Base-by-base conservation (phyloP, 2,888 invertebrate genomes). In the Dicyrtoma fusca region DNA sequence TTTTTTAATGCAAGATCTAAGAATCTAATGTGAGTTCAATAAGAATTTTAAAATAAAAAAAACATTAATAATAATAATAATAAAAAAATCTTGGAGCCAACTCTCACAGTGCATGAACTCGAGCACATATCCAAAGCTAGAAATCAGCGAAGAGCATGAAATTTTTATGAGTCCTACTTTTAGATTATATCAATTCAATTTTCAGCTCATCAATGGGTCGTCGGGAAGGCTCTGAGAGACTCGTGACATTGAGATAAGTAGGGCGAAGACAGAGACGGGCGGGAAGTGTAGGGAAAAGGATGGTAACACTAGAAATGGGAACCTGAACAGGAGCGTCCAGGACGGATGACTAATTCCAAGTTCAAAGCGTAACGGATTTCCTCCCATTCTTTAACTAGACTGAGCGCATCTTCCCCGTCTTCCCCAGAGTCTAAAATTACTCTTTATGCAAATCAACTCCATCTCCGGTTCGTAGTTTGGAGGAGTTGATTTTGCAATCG, bases 131-230 rank as follows among this genome's bases (percentile, higher is more conserved):
- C 3, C 4, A 34, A 34, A 34, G 34, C 34, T 3, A 5, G 34
- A 34, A 34, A 34, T n/a, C n/a, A n/a, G n/a, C n/a, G n/a, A n/a
- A n/a, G n/a, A n/a, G n/a, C n/a, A n/a, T n/a, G n/a, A n/a, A 61
- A 21, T 8, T 25, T 61, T 62, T n/a, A 44, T 42, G 44, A 17
- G 42, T 62, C 21, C 19, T 45, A 8, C 1, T 44, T 19, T 44
- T 23, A 25, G 47, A 19, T 53, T 66, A 42, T 53, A n/a, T 55
- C 53, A 51, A 66, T 53, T 53, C 66, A 66, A 53, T 66, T 51
- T 51, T 26, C 51, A 49, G n/a, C 66, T 53, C 66, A 34, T 53
- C 66, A 66, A 26, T 65, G 65, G 51, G n/a, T 65, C 19, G 61
- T 61, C 1, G 19, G 11, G 11, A 4, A 61, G 44, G 42, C 11